Evolutionary conservation across 2,113 vertebrate genomes (phyloP).

Genomic region (Megalops atlanticus): DNA sequence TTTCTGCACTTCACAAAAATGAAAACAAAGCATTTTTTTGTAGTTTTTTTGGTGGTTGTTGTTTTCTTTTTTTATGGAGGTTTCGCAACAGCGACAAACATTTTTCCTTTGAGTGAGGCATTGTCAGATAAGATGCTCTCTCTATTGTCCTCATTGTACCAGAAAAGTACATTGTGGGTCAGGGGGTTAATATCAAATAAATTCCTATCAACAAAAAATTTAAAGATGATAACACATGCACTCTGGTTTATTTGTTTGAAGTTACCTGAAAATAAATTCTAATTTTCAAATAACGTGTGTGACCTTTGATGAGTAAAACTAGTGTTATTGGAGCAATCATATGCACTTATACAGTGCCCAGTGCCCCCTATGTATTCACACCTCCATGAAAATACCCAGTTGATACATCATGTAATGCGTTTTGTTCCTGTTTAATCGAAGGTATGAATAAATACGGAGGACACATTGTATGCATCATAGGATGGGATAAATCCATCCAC

Average conservation of each 20-base stretch:
- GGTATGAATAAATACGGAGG: no score
- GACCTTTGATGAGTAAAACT: not conserved
- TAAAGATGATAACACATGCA: not conserved
- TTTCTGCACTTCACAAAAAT: not conserved
- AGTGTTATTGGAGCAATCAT: not conserved
- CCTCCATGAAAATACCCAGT: no score
- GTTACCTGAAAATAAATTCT: not conserved
- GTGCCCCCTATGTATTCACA: no score
- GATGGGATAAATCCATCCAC: not conserved
- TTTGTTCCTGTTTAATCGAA: no score
- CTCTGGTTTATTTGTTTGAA: not conserved
- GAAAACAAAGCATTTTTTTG: not conserved
- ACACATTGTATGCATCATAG: no score
- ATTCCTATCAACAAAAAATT: not conserved
- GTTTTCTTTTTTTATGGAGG: no score
- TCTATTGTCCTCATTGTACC: not conserved
- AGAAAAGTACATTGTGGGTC: not conserved
- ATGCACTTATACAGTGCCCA: constrained; percentile 5
- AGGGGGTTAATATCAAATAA: not conserved
- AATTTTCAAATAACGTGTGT: not conserved
- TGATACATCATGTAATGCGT: no score
- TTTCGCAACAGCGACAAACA: not conserved
- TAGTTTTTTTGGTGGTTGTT: no score
- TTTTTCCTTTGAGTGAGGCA: not conserved
- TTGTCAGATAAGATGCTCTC: not conserved